phyloP scores from a whole-genome alignment of 1,140 invertebrate genomes.

The Rhizoglyphus robini region DNA sequence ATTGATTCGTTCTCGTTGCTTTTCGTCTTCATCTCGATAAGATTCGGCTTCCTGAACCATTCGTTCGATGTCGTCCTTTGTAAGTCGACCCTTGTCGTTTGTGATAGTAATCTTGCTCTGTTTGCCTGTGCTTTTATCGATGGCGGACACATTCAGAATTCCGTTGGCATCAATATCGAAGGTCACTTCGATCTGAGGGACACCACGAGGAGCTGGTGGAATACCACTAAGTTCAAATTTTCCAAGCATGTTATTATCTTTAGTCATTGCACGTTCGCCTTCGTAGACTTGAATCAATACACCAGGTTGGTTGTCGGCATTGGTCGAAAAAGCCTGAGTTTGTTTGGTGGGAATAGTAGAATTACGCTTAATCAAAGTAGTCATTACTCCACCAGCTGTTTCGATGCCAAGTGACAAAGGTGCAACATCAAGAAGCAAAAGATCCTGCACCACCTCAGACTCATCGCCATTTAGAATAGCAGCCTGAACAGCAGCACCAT shows the following conservation, averaged over 20 bases:
- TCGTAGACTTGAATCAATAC: constrained; percentile 63
- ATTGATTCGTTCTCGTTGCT: constrained; percentile 57
- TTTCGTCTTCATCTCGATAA: constrained; percentile 81
- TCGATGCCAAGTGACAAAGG: constrained; percentile 91
- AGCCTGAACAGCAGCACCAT: constrained; percentile 62
- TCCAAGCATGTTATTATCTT: constrained; percentile 45
- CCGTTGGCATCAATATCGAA: too few relatives aligned
- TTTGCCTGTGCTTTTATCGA: constrained; percentile 66
- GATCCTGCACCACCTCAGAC: too few relatives aligned
- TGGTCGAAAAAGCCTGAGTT: constrained; percentile 89
- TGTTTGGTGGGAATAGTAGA: constrained; percentile 92
- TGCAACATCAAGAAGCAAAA: constrained; percentile 83
- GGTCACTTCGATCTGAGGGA: too few relatives aligned
- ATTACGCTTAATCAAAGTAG: constrained; percentile 82
- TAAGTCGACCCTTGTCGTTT: constrained; percentile 90
- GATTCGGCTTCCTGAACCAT: constrained; percentile 98
- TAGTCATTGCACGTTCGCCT: too few relatives aligned
- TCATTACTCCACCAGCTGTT: constrained; percentile 94
- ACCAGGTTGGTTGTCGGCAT: constrained; percentile 89
- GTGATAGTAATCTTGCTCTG: constrained; percentile 97
- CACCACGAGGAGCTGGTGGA: constrained; percentile 44
- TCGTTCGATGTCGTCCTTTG: constrained; percentile 89
- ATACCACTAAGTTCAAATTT: constrained; percentile 47
- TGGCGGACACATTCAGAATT: constrained; percentile 41
- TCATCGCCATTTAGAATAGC: too few relatives aligned